Evolutionary conservation across 2,797 vertebrate species (phyloP), one percentile per base, ranked within the genome.

Genomic region (Jordanella pulchra): DNA sequence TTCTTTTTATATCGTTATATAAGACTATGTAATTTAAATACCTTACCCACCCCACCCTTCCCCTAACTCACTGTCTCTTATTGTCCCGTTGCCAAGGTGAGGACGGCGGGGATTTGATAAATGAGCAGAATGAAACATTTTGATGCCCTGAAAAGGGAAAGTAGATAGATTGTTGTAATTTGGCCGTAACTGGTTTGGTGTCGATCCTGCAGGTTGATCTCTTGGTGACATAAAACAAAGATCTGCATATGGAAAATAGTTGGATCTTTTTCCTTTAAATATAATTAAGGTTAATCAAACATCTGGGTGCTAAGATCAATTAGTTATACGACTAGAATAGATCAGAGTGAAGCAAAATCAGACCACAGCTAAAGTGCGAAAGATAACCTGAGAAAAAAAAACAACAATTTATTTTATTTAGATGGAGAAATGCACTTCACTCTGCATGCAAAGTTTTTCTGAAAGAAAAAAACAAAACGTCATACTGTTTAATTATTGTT

Each of bases 81-180:
- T 25, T 23, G 32, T 58, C 69, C 48, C n/a, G 6, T 48, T 73
- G 23, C 63, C 42, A 56, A 35, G 23, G 44, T 42, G 53, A 35
- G 58, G 61, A 23, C 27, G 56, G 56, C 0, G 18, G 64, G 35
- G 11, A 7, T 32, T 21, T 60, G 47, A 75, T 44, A 67, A 54
- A 60, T 32, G 47, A 48, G 25, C 51, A 21, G 28, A 28, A 56
- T 1, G 10, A 65, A 54, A 65, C 54, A 67, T 60, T 61, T 65
- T 54, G 2, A 66, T 51, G 30, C 65, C 25, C 28, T 72, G 54
- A 77, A 27, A 67, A 72, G 32, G 21, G 11, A 48, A 56, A 55
- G 39, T 28, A 14, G 27, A 32, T 32, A 11, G 5, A 53, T 30
- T 4, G n/a, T 32, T 63, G 39, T 61, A 61, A 54, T 50, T 42